A percentile compares a stretch with the other conserved stretches of the same genome.
These are phyloP conservation scores for Diorhabda elongata DNA, from an alignment of 1,140 invertebrate genomes.

Conservation along the genomic window DNA sequence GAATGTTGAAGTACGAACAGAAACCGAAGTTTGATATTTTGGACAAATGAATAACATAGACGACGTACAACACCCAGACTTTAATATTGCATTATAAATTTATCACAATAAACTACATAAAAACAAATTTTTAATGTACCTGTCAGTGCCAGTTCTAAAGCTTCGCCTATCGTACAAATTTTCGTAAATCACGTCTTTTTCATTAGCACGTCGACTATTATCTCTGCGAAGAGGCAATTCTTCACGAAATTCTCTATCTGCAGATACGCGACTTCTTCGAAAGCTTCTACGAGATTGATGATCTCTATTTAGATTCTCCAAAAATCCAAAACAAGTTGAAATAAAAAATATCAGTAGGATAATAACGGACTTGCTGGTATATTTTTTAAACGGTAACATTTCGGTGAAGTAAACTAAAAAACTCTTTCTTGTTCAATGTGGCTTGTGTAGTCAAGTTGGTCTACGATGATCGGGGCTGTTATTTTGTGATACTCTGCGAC, in stretches of 20 bases:
- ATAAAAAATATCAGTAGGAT: constrained; percentile 15
- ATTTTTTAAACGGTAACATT: constrained; percentile 16
- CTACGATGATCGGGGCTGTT: constrained; percentile 8
- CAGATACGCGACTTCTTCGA: neutral
- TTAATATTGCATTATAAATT: no score
- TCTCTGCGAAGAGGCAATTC: neutral
- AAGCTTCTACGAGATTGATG: neutral
- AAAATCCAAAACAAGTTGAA: constrained; percentile 9
- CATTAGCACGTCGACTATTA: neutral
- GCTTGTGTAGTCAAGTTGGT: constrained; percentile 16
- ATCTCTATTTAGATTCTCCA: neutral
- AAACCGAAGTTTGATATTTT: no score
- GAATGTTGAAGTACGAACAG: no score
- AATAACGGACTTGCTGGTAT: constrained; percentile 14
- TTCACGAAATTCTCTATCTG: neutral
- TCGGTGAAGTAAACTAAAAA: constrained; percentile 9
- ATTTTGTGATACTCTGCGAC: constrained; percentile 7
- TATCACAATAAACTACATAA: no score
- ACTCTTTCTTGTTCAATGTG: constrained; percentile 7
- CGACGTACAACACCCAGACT: no score
- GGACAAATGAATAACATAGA: no score
- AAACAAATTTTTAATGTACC: neutral
- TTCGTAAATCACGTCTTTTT: constrained; percentile 14
- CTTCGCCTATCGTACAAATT: constrained; percentile 17
- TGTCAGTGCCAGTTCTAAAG: constrained; percentile 13